Evolutionary conservation across 2,797 vertebrate genomes (phyloP), one percentile per base, ranked within the genome.

Genomic region (Sebastes iracundus): DNA sequence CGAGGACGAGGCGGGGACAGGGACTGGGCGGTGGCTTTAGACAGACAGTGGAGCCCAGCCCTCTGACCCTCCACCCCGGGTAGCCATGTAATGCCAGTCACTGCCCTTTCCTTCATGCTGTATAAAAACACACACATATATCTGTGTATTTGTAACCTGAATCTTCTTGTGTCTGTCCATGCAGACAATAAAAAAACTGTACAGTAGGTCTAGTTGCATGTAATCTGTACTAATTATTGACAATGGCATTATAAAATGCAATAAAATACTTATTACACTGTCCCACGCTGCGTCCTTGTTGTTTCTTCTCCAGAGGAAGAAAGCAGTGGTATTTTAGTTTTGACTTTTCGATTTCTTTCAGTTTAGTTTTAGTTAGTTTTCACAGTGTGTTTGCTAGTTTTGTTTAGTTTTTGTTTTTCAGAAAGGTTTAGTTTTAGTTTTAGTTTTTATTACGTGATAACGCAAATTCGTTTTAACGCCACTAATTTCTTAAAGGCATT

Each of bases 141-240:
- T 96, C 96, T 96, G 96, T 96, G 96, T 97, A 95, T 96, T 96
- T 96, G 96, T 96, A 96, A 96, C 96, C 96, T 93, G 95, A 97
- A 95, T 95, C 95, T 97, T 96, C 95, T 95, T 94, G 95, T 96
- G 97, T 97, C 97, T 97, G 96, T 96, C 83, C 95, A 93, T 93
- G 95, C 95, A 95, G 96, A 97, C 97, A 97, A 96, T 97, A 96
- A 97, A 97, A 93, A 96, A 97, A 96, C 96, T 97, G 96, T 97
- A 96, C 96, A 96, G 96, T 97, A 97, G 96, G 84, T 96, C 96
- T 97, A 96, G 97, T 97, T 97, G 96, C 96, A 95, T 97, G 96
- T 97, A 96, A 96, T 96, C 96, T 97, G 96, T 97, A 97, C 96
- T 97, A 97, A 97, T 97, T 97, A 97, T 97, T 97, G 96, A 97